A percentile compares a stretch with the other conserved stretches of the same genome.
Conservation (phyloP, 2,113 vertebrate species). For the Dolichallabes microphthalmus region DNA sequence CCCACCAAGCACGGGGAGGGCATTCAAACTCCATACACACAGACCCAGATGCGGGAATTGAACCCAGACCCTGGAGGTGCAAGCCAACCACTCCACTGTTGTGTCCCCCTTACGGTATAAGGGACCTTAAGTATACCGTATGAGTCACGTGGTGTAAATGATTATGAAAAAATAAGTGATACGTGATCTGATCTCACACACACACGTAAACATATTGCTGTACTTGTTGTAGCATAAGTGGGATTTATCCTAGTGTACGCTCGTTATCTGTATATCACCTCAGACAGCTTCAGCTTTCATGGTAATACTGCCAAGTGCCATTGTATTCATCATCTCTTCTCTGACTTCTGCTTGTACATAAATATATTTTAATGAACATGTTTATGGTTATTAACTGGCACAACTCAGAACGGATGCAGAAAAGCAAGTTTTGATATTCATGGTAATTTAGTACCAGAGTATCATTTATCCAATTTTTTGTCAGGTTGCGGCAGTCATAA, state of each 20-base stretch:
- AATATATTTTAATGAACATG: neutral
- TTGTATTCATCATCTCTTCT: neutral
- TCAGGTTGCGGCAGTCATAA: neutral
- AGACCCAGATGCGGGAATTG: too few relatives aligned
- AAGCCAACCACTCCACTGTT: too few relatives aligned
- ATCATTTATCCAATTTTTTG: neutral
- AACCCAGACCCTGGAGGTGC: too few relatives aligned
- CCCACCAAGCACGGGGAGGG: too few relatives aligned
- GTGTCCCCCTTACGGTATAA: too few relatives aligned
- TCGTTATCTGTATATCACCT: neutral
- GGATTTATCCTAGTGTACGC: neutral
- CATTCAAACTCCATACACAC: too few relatives aligned
- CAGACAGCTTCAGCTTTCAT: neutral
- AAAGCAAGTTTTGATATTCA: neutral
- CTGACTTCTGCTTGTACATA: neutral
- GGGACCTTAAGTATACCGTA: too few relatives aligned
- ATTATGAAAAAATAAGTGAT: neutral
- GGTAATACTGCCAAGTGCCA: neutral
- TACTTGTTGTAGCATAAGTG: neutral
- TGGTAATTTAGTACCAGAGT: neutral
- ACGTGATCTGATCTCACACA: neutral
- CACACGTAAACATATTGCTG: constrained; percentile 1
- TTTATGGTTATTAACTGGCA: neutral
- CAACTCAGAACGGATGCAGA: neutral
- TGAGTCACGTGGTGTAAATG: neutral